phyloP scores from a whole-genome alignment of 2,113 vertebrate genomes.

The Salvelinus fontinalis region DNA sequence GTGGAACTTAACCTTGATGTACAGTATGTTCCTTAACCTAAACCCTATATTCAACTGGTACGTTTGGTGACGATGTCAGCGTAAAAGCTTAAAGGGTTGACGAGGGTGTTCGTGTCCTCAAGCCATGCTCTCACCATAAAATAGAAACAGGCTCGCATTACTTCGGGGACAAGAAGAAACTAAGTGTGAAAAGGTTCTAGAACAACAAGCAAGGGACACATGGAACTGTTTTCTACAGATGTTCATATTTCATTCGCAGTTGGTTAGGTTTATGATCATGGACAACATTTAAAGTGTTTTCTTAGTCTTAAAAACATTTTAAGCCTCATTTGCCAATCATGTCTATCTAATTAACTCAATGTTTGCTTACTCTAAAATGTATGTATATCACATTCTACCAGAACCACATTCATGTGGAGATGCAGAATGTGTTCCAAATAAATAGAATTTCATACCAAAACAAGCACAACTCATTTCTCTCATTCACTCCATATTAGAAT shows the following conservation, averaged over 20 bases:
- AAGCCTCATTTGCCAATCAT: neutral
- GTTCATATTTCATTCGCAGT: slow-evolving; percentile 12
- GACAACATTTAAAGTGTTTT: slow-evolving; percentile 29
- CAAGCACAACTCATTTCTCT: no score
- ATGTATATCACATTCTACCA: no score
- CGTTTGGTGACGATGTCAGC: slow-evolving; percentile 28
- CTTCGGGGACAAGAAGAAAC: neutral
- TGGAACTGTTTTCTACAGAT: neutral
- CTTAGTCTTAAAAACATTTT: slow-evolving; percentile 10
- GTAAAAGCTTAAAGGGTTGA: slow-evolving; percentile 6
- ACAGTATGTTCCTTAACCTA: slow-evolving; percentile 32
- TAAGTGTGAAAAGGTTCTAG: slow-evolving; percentile 39
- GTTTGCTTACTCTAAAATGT: no score
- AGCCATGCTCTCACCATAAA: slow-evolving; percentile 7
- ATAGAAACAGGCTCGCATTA: neutral
- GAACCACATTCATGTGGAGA: no score
- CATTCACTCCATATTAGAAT: no score
- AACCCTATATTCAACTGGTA: slow-evolving; percentile 31
- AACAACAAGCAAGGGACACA: slow-evolving; percentile 39
- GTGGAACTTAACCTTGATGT: neutral
- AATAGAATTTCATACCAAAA: no score
- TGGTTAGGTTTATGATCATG: slow-evolving; percentile 32
- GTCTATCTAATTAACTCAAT: neutral
- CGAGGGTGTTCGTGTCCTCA: neutral
- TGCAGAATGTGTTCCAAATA: no score